Conservation (phyloP, 2,113 vertebrate species). For the Pterocles gutturalis region DNA sequence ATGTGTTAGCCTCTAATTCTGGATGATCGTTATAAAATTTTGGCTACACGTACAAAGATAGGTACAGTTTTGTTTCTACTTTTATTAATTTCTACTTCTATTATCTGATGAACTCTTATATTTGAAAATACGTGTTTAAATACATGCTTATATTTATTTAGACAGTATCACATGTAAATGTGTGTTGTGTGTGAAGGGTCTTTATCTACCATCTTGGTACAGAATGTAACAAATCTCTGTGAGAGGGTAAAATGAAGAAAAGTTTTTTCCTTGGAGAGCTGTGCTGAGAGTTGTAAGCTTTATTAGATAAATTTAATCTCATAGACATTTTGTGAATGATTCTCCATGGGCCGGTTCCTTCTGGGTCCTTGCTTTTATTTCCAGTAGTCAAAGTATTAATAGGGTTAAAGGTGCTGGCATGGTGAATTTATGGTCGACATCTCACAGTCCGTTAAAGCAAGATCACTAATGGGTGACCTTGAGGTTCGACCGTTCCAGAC, state of each 20-base stretch:
- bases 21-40: not conserved
- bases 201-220: not conserved
- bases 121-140: not conserved
- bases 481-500: constrained; percentile 91
- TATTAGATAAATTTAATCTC: constrained; percentile 62
- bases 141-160: not conserved
- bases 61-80: not conserved
- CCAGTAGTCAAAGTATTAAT: constrained; percentile 87
- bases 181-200: not conserved
- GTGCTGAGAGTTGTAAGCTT: constrained; percentile 3
- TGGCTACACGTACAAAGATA: not conserved
- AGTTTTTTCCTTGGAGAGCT: constrained; percentile 1
- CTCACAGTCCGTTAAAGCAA: constrained; percentile 81
- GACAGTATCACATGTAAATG: rapidly evolving
- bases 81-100: not conserved
- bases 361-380: constrained; percentile 84
- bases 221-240: not conserved
- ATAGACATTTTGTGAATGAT: constrained; percentile 68
- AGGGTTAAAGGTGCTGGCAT: constrained; percentile 94
- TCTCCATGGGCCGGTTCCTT: constrained; percentile 73
- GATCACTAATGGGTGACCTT: constrained; percentile 99
- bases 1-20: not conserved
- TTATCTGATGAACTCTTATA: not conserved
- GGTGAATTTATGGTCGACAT: constrained; percentile 93
- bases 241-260: not conserved